Conservation (phyloP, 2,113 vertebrate species). For the Thunnus thynnus region DNA sequence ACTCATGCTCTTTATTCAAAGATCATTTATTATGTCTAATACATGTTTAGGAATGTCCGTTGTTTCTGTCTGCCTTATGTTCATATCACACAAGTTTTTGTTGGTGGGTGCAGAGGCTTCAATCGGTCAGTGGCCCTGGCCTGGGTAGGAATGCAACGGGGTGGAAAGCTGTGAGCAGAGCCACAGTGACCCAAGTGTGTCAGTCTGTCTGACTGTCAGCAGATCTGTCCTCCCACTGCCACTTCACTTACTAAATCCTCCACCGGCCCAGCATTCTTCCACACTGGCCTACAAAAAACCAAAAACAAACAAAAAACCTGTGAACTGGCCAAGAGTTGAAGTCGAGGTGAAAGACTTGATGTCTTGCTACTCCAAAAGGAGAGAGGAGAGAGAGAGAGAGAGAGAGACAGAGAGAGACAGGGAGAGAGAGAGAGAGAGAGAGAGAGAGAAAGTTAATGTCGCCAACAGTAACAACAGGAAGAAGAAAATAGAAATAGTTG, state of each 20-base stretch:
- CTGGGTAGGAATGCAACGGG: slow-evolving; percentile 60
- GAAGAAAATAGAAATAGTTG: slow-evolving; percentile 43
- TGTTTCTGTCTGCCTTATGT: slow-evolving; percentile 5
- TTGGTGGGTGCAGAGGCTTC: slow-evolving; percentile 37
- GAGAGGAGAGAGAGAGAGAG: slow-evolving; percentile 25
- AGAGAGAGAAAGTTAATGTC: slow-evolving; percentile 56
- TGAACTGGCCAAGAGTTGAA: slow-evolving; percentile 74
- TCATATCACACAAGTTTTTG: slow-evolving; percentile 20
- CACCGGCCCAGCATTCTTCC: slow-evolving; percentile 58
- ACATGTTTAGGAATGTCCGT: neutral
- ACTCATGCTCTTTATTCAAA: no score
- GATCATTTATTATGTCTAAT: neutral
- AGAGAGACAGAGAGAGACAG: neutral
- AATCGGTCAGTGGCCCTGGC: slow-evolving; percentile 41
- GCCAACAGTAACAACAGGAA: slow-evolving; percentile 52
- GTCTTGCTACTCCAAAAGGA: slow-evolving; percentile 52
- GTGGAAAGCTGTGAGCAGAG: slow-evolving; percentile 50
- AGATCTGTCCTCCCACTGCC: slow-evolving; percentile 77
- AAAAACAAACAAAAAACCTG: slow-evolving; percentile 33
- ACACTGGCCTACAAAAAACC: slow-evolving; percentile 30
- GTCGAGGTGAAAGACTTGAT: slow-evolving; percentile 71
- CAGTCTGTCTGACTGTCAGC: slow-evolving; percentile 72
- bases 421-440: slow-evolving; percentile 7
- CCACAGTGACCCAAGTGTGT: slow-evolving; percentile 73
- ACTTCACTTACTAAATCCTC: slow-evolving; percentile 67